A percentile compares a stretch with the other conserved stretches of the same genome.
phyloP scores from a whole-genome alignment of 1,140 invertebrate genomes.

The Gonatopus flavifemur region DNA sequence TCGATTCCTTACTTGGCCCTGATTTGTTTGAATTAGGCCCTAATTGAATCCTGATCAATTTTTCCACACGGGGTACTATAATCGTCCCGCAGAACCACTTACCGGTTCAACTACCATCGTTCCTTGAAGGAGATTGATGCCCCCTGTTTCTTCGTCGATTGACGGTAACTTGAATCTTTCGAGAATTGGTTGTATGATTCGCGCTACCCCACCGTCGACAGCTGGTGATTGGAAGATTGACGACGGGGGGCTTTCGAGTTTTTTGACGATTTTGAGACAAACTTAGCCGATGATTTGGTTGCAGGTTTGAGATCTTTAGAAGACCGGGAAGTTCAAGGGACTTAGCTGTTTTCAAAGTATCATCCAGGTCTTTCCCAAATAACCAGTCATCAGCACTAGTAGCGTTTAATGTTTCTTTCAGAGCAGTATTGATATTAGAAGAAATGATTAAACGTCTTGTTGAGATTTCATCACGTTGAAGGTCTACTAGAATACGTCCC shows the following conservation, averaged over 20 bases:
- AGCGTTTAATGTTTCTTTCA: not conserved
- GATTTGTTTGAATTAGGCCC: too few species aligned
- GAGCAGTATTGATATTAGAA: too few species aligned
- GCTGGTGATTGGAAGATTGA: not conserved
- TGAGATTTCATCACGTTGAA: too few species aligned
- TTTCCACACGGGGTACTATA: too few species aligned
- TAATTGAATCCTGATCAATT: too few species aligned
- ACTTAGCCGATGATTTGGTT: not conserved
- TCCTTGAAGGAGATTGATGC: not conserved
- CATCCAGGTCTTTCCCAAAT: not conserved
- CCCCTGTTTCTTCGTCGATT: not conserved
- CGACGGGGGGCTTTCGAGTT: not conserved
- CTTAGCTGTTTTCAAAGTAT: not conserved
- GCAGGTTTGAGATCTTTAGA: not conserved
- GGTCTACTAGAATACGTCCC: too few species aligned
- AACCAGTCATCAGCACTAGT: not conserved
- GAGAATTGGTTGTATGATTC: too few species aligned
- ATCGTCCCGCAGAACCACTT: not conserved
- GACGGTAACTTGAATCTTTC: not conserved
- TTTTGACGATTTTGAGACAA: not conserved
- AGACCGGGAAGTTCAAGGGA: not conserved
- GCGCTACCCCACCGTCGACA: too few species aligned
- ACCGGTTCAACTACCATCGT: too few species aligned
- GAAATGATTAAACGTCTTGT: not conserved
- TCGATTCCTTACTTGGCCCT: too few species aligned